These are phyloP conservation scores for Heliothis peltigera DNA, from an alignment of 2,888 invertebrate genomes.

Conservation along the genomic window DNA sequence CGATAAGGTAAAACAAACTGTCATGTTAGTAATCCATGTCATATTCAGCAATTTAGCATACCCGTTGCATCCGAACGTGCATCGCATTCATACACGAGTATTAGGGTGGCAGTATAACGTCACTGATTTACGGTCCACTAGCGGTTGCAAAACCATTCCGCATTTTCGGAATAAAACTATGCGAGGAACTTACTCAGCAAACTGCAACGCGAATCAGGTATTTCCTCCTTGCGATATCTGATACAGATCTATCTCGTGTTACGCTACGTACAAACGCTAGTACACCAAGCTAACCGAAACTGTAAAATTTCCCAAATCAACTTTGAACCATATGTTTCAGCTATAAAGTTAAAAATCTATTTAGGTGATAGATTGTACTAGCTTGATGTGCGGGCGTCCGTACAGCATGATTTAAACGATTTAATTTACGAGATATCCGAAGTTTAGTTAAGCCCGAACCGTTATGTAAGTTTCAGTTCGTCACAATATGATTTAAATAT, in stretches of 20 bases:
- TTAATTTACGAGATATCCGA: conserved; percentile 15
- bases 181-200: conserved; percentile 12
- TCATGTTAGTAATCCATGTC: conserved; percentile 19
- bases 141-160: conserved; percentile 10
- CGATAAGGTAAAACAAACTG: conserved; percentile 7
- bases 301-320: too few species aligned
- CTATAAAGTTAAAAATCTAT: too few species aligned
- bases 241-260: not conserved
- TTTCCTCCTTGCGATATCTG: conserved; percentile 7
- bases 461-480: not conserved
- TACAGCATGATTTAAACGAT: too few species aligned
- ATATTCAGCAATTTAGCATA: conserved; percentile 1
- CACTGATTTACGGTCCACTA: conserved; percentile 25
- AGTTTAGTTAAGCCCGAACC: not conserved
- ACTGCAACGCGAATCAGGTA: conserved; percentile 23
- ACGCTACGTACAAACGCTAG: not conserved
- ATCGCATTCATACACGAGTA: conserved; percentile 8
- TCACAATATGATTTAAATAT: not conserved
- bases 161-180: conserved; percentile 16
- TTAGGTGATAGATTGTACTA: too few species aligned
- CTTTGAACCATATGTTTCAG: too few species aligned
- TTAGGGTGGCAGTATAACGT: conserved; percentile 19
- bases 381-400: too few species aligned
- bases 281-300: too few species aligned
- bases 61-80: conserved; percentile 16